Base-by-base conservation (phyloP, 2,113 vertebrate genomes). In the Hydrochoerus hydrochaeris region DNA sequence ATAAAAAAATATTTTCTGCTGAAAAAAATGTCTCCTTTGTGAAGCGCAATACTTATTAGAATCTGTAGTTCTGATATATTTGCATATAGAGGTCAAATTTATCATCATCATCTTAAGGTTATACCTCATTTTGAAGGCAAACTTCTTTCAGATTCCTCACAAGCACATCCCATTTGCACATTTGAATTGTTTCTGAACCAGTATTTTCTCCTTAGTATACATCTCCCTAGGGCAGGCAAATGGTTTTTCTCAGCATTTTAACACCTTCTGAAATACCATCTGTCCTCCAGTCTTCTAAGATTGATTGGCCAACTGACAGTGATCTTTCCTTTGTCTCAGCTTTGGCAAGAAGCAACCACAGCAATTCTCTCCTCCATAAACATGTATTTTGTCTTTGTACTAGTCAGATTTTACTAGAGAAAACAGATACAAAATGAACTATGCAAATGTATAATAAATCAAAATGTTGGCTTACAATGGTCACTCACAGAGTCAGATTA, bases 111-210 rank as follows among this genome's bases (percentile, higher is more conserved):
- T 35, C 73, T 88, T 88, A 62, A 88, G 57, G 26, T 90, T 95
- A 52, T 3, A 90, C 49, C 17, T 94, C 30, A 73, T 81, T 7
- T 92, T 88, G 57, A 92, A 95, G 16, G 44, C 57, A 90, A 13
- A 82, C 63, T 35, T 95, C 44, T 83, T 90, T 97, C 62, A 75
- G 52, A 44, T 60, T 96, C n/a, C 38, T 84, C 30, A 46, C 19
- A 83, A 58, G 19, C 19, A 94, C 9, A 65, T 90, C 35, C 14
- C 44, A 94, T 0, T 81, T 69, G 12, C 1, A 91, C 54, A 20
- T 94, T 62, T 90, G 91, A 94, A 96, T 41, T 3, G 85, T 96
- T 96, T 83, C 71, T 89, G 92, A 97, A 96, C 65, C 30, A 92
- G 22, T 77, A 65, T 89, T 65, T 88, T 94, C 44, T 94, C 8